Evolutionary conservation across 2,888 invertebrate species (phyloP).

Genomic region (Rhagonycha lutea): DNA sequence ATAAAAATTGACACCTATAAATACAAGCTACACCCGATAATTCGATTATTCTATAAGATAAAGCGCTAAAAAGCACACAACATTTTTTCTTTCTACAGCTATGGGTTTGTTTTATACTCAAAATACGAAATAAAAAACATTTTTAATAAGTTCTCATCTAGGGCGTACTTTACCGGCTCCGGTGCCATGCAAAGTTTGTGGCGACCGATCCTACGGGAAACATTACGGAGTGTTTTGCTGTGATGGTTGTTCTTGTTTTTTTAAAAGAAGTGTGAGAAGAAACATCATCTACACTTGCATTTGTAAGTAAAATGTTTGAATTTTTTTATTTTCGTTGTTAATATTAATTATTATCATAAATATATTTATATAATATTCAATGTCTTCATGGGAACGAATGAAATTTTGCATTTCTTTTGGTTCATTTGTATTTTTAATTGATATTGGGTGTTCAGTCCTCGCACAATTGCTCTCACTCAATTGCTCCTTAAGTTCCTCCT

Average conservation of each 20-base stretch:
- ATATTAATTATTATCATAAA: too few relatives aligned
- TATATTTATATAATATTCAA: too few relatives aligned
- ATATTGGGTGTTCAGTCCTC: too few relatives aligned
- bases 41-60: neutral
- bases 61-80: neutral
- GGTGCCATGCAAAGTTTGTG: conserved; percentile 77
- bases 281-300: conserved; percentile 78
- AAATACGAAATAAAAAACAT: neutral
- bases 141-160: conserved; percentile 23
- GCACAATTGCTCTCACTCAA: too few relatives aligned
- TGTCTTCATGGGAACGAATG: too few relatives aligned
- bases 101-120: conserved; percentile 10
- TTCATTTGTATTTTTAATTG: too few relatives aligned
- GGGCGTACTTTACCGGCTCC: conserved; percentile 64
- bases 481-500: too few relatives aligned
- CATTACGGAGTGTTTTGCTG: conserved; percentile 86
- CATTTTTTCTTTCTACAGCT: neutral
- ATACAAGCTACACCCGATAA: conserved; percentile 11
- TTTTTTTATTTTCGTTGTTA: neutral
- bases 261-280: conserved; percentile 80
- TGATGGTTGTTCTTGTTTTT: conserved; percentile 89
- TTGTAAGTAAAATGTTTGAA: conserved; percentile 57
- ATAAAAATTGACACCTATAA: conserved; percentile 19
- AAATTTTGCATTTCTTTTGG: too few relatives aligned
- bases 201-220: conserved; percentile 81